phyloP scores from a whole-genome alignment of 1,140 invertebrate species.

The Cyphomyrmex costatus region DNA sequence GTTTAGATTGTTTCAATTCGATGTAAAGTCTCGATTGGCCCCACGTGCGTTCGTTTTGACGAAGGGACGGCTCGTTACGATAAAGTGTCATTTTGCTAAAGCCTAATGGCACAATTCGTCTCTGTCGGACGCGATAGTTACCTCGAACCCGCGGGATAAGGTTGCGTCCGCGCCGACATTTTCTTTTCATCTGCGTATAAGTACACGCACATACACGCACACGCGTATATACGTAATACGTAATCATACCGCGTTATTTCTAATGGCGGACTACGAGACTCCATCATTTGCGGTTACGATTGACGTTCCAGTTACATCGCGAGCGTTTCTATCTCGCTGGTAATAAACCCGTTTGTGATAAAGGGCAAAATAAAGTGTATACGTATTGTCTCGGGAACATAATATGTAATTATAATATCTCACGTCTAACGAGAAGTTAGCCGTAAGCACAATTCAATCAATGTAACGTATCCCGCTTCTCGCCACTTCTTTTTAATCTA shows the following conservation, averaged over 20 bases:
- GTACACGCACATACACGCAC: not conserved
- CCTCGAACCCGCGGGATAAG: conserved; percentile 39
- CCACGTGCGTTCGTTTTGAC: conserved; percentile 5
- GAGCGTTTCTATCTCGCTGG: conserved; percentile 40
- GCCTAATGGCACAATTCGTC: conserved; percentile 44
- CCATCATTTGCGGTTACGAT: conserved; percentile 59
- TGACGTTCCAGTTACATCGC: conserved; percentile 60
- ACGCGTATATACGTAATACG: not conserved
- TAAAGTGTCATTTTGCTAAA: conserved; percentile 57
- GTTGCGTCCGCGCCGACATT: conserved; percentile 36
- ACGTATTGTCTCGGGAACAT: not conserved
- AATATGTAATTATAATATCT: conserved; percentile 53
- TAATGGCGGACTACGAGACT: conserved; percentile 44
- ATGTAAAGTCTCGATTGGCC: conserved; percentile 24
- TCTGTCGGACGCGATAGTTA: conserved; percentile 35
- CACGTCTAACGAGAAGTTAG: conserved; percentile 36
- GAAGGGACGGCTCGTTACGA: conserved; percentile 17
- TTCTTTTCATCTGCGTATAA: conserved; percentile 28
- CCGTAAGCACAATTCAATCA: conserved; percentile 23
- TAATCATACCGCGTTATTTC: conserved; percentile 52
- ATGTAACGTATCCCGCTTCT: not conserved
- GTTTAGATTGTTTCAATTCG: not conserved
- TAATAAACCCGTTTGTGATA: conserved; percentile 53
- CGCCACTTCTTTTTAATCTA: not conserved
- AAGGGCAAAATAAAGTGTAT: conserved; percentile 41